Conservation (phyloP, 2,797 vertebrate species). For the Brotula barbata region DNA sequence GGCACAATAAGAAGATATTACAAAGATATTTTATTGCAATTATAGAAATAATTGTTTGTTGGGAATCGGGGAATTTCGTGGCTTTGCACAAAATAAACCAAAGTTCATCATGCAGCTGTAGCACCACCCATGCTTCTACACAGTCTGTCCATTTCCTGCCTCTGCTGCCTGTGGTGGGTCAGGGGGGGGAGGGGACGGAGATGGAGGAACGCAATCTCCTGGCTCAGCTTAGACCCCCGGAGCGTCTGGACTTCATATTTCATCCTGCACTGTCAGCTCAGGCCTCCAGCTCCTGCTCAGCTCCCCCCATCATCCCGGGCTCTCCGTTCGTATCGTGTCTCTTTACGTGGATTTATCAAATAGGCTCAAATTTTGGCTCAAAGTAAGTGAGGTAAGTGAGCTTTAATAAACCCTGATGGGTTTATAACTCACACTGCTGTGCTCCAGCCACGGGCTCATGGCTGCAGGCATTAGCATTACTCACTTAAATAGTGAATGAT, state of each 20-base stretch:
- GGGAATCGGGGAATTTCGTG: too few species aligned
- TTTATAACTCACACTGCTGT: slow-evolving; percentile 4
- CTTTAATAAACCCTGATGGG: slow-evolving; percentile 9
- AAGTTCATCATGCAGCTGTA: too few species aligned
- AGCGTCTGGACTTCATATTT: slow-evolving; percentile 55
- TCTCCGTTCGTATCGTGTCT: slow-evolving; percentile 2
- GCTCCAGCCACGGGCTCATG: slow-evolving; percentile 4
- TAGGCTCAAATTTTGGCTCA: too few species aligned
- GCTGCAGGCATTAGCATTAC: background rate
- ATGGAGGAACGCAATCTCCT: slow-evolving; percentile 70
- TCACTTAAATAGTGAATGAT: slow-evolving; percentile 21
- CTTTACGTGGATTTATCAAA: slow-evolving; percentile 22
- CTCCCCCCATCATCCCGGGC: slow-evolving; percentile 31
- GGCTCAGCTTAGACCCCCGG: slow-evolving; percentile 52
- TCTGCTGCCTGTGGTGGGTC: slow-evolving; percentile 47
- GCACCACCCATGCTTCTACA: slow-evolving; percentile 8
- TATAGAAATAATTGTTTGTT: too few species aligned
- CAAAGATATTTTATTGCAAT: too few species aligned
- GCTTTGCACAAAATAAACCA: too few species aligned
- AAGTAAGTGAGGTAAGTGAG: slow-evolving; percentile 3
- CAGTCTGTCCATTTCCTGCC: slow-evolving; percentile 22
- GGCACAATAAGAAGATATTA: too few species aligned
- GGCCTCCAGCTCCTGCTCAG: slow-evolving; percentile 34
- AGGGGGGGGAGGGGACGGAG: slow-evolving; percentile 40
- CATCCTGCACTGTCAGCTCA: slow-evolving; percentile 53